Base-by-base conservation (phyloP, 2,797 vertebrate genomes). In the Sebastes trivittatus region DNA sequence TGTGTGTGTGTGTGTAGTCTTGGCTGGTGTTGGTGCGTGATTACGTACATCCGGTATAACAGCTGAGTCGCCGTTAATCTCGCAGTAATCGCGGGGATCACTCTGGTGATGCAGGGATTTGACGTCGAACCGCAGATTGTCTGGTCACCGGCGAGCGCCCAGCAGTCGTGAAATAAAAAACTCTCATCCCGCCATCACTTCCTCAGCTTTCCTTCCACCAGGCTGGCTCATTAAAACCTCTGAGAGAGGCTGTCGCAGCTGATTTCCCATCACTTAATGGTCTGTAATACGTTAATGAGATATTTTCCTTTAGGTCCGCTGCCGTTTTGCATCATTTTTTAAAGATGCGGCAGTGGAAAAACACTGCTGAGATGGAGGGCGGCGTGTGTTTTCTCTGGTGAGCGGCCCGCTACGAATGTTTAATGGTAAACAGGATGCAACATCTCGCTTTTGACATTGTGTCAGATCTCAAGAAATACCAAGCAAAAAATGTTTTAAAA, bases 251-350 rank as follows among this genome's bases (percentile, higher is more conserved):
- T 59, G 82, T 82, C 84, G 65, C 84, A 54, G 87, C 75, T 81
- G 84, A 93, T 93, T 91, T 81, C 75, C 89, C 88, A 85, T 89
- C 83, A 80, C 87, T 84, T 91, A 92, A 89, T 90, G 80, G 87
- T 60, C 81, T 71, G 78, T 84, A 82, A 84, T 89, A 88, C 77
- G 64, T 83, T 89, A 88, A 90, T 86, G 87, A 90, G 89, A 90
- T 81, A 78, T 88, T 86, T 93, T 93, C 84, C 90, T 91, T 86
- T 82, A 83, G 87, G 80, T 89, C 86, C 85, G 82, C 87, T 87
- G 89, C 85, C 88, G 81, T 91, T 89, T 90, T 85, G 49, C 74
- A 76, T 91, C 79, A 81, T 84, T 73, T 82, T 42, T 23, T 23
- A 23, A 84, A 77, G 62, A 18, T 27, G 77, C 32, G 11, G 82